Conservation (phyloP, 2,888 invertebrate genomes). For the Drosophila paranaensis region DNA sequence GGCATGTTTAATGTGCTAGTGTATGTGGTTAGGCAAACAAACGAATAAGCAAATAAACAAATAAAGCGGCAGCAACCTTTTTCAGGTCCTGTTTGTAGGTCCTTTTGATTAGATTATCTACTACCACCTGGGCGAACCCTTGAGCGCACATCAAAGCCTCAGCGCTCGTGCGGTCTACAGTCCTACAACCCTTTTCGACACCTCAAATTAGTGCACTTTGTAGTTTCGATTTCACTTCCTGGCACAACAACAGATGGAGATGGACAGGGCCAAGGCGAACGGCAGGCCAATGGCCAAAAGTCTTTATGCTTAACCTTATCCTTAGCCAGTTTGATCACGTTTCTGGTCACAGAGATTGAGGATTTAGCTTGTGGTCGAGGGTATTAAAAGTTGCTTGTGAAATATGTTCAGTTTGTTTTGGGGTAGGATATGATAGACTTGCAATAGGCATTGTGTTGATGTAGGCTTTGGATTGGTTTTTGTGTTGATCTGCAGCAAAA, state of each 20-base stretch:
- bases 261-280: background rate
- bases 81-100: constrained; percentile 40
- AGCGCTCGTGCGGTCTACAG: constrained; percentile 40
- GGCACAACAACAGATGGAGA: background rate
- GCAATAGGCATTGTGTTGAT: background rate
- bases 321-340: constrained; percentile 66
- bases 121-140: constrained; percentile 66
- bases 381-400: background rate
- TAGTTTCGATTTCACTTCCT: constrained; percentile 64
- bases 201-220: constrained; percentile 78
- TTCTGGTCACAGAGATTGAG: constrained; percentile 24
- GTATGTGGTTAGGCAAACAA: constrained; percentile 20
- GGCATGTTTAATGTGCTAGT: constrained; percentile 49
- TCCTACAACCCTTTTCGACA: constrained; percentile 56
- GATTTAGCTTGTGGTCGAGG: background rate
- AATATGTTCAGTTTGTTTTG: background rate
- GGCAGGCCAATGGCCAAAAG: constrained; percentile 47
- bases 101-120: constrained; percentile 72
- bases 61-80: constrained; percentile 57
- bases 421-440: background rate
- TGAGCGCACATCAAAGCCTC: constrained; percentile 69
- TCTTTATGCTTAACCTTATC: constrained; percentile 21
- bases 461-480: background rate
- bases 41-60: constrained; percentile 47
- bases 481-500: background rate